Evolutionary conservation across 1,140 invertebrate species (phyloP).

Genomic region (Halesus radiatus): DNA sequence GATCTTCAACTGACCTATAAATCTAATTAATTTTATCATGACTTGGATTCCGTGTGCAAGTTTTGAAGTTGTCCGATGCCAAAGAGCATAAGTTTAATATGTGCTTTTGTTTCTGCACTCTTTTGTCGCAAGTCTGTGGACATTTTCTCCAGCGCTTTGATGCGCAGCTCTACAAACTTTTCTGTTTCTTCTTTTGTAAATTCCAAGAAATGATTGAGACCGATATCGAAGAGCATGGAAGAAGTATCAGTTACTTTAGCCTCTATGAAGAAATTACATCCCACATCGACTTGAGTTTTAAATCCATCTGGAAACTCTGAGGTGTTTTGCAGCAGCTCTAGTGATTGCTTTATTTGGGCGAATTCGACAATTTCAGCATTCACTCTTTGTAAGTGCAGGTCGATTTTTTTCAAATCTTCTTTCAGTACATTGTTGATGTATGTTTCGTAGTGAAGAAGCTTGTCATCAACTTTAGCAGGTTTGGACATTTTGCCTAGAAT

Average conservation of each 20-base stretch:
- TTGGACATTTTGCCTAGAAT: conserved; percentile 42
- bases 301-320: conserved; percentile 71
- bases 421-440: conserved; percentile 79
- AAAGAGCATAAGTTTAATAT: conserved; percentile 84
- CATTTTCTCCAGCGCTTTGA: conserved; percentile 75
- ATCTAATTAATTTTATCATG: conserved; percentile 6
- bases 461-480: neutral
- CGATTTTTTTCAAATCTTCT: conserved; percentile 74
- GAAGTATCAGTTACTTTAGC: conserved; percentile 79
- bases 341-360: conserved; percentile 77
- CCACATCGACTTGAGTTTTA: conserved; percentile 85
- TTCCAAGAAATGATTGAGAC: conserved; percentile 82
- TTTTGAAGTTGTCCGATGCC: conserved; percentile 74
- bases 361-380: conserved; percentile 82
- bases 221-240: conserved; percentile 80
- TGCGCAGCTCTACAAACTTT: conserved; percentile 78
- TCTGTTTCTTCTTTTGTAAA: conserved; percentile 80
- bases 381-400: conserved; percentile 73
- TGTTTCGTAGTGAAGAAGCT: conserved; percentile 61
- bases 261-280: conserved; percentile 83
- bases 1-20: conserved; percentile 4
- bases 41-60: conserved; percentile 43
- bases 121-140: conserved; percentile 75
- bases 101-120: conserved; percentile 79
- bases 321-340: conserved; percentile 72